These are phyloP conservation scores for Pseudomugil gertrudae DNA, from an alignment of 2,797 vertebrate species.

Conservation along the genomic window DNA sequence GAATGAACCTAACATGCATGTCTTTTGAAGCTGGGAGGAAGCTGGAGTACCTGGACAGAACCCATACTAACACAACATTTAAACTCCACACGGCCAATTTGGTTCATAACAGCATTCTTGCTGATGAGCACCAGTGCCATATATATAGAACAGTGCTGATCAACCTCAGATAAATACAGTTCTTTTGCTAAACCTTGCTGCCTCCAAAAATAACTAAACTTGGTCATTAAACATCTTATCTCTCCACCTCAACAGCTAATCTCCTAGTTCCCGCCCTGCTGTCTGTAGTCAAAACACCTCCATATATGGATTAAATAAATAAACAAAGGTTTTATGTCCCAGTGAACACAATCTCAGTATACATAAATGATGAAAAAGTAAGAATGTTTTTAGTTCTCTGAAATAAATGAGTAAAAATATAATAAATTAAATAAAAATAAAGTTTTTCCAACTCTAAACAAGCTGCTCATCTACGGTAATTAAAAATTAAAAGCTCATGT, in stretches of 20 bases:
- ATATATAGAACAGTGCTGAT: not conserved
- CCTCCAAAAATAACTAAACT: conserved; percentile 7
- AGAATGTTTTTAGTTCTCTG: not conserved
- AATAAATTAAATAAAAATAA: conserved; percentile 28
- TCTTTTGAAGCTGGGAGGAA: no score
- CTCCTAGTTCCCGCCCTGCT: not conserved
- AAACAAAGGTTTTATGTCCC: conserved; percentile 27
- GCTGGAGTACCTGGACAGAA: no score
- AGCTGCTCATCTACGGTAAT: conserved; percentile 23
- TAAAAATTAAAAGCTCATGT: conserved; percentile 19
- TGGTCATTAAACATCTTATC: conserved; percentile 6
- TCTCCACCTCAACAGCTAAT: conserved; percentile 20
- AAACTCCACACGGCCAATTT: no score
- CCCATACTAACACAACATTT: no score
- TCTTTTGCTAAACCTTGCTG: not conserved
- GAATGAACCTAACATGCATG: no score
- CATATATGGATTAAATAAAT: conserved; percentile 19
- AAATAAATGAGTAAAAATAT: not conserved
- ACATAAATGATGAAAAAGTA: conserved; percentile 1
- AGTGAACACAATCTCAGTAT: conserved; percentile 14
- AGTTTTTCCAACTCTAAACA: conserved; percentile 39
- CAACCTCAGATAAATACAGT: not conserved
- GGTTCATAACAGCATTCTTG: no score
- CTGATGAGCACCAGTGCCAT: no score
- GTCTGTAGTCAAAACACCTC: conserved; percentile 19